These are phyloP conservation scores for Drosophila varians DNA, from an alignment of 1,140 invertebrate species.

Conservation along the genomic window DNA sequence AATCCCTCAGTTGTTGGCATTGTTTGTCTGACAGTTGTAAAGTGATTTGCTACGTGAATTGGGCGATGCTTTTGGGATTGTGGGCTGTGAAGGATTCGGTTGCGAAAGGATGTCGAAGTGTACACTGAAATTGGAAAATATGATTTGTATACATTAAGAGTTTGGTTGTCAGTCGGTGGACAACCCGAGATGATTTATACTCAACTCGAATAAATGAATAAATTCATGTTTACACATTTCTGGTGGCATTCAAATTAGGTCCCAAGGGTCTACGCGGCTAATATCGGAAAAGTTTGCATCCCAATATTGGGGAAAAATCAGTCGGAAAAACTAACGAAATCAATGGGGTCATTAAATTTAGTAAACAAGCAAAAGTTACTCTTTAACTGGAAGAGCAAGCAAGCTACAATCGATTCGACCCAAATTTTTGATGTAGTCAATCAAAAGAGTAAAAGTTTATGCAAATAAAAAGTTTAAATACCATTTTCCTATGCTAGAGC, in stretches of 20 bases:
- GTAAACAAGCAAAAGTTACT: background rate
- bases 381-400: background rate
- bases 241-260: conserved; percentile 13
- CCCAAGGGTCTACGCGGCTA: background rate
- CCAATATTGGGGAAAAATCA: background rate
- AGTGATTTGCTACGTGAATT: conserved; percentile 76
- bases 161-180: conserved; percentile 39
- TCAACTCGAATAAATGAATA: conserved; percentile 31
- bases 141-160: conserved; percentile 74
- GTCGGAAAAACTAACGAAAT: background rate
- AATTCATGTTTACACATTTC: conserved; percentile 7
- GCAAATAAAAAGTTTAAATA: too few relatives aligned
- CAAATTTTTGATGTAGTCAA: background rate
- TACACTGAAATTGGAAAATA: conserved; percentile 56
- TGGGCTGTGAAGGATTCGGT: background rate
- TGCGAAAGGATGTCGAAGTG: background rate
- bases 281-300: background rate
- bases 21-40: conserved; percentile 76
- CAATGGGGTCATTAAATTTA: too few relatives aligned
- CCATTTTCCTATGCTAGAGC: background rate
- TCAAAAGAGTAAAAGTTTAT: conserved; percentile 45
- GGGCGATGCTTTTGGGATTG: conserved; percentile 26
- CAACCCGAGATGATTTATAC: conserved; percentile 56
- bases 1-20: conserved; percentile 49
- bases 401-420: conserved; percentile 6